Evolutionary conservation across 1,140 invertebrate species (phyloP), one percentile per base, ranked within the genome.

Genomic region (Latrodectus geometricus): DNA sequence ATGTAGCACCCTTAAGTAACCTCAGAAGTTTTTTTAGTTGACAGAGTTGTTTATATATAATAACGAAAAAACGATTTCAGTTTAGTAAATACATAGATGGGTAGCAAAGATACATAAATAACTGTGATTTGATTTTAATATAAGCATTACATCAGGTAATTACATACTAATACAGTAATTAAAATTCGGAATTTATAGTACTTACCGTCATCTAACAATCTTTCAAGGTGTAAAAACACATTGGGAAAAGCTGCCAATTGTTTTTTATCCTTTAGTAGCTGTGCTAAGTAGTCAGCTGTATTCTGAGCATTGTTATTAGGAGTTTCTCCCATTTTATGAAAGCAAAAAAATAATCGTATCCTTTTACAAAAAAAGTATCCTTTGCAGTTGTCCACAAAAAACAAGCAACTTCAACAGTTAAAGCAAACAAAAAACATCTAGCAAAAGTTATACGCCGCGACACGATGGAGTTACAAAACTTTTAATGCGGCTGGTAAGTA

Each of bases 201-300:
- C 95, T 94, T 95, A 99, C 98, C 98, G 96, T 99, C 98, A 91
- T 99, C 99, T 90, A 99, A 94, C 89, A 99, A 95, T 92, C 98
- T 94, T 93, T 99, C 98, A 90, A 99, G 95, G 93, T 99, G 99
- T 92, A 98, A 95, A 94, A 99, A 99, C 91, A 99, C 96, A 94
- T 98, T 99, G 88, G 99, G 98, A 93, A 99, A 99, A 91, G 98
- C 98, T 90, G 97, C 96, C 90, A 99, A 94, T 94, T 99, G 98
- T 94, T 99, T 99, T 93, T 98, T 98, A 94, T 99, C 99, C 94
- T 99, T 99, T 91, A 99, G 94, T 93, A 99, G 95, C 93, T 99
- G 98, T 92, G 98, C 97, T 94, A 99, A 94, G 94, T 99, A 99
- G 93, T 99, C 99, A 92, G 98, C 97, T 93, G 97, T 97, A 93